These are phyloP conservation scores for Iphiclides podalirius DNA, from an alignment of 2,888 invertebrate species.

Conservation along the genomic window DNA sequence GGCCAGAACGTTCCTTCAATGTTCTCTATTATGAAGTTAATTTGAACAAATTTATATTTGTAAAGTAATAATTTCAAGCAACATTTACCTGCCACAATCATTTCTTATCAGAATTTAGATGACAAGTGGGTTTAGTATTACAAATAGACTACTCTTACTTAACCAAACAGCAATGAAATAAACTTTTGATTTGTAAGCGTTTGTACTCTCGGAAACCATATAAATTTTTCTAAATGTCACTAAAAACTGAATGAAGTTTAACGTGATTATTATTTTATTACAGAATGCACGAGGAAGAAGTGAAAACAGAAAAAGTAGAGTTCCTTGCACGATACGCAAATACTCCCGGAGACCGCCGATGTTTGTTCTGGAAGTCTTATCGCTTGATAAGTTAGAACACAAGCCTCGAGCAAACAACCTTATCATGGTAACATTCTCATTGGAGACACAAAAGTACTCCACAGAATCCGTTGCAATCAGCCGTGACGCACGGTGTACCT, in stretches of 20 bases:
- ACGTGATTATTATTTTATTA: constrained; percentile 45
- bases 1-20: too few relatives aligned
- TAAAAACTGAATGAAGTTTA: not conserved
- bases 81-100: not conserved
- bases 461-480: constrained; percentile 54
- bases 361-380: constrained; percentile 72
- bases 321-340: constrained; percentile 71
- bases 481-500: constrained; percentile 49
- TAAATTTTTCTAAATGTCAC: too few relatives aligned
- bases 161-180: constrained; percentile 14
- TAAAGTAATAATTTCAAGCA: too few relatives aligned
- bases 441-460: constrained; percentile 52
- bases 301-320: constrained; percentile 59
- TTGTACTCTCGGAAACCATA: too few relatives aligned
- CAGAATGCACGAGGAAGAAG: constrained; percentile 54
- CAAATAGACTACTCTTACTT: constrained; percentile 11
- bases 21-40: too few relatives aligned
- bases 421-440: constrained; percentile 73
- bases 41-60: too few relatives aligned
- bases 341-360: constrained; percentile 69
- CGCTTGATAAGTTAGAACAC: constrained; percentile 77
- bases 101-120: constrained; percentile 10
- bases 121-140: constrained; percentile 10
- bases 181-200: not conserved
- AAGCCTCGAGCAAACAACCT: constrained; percentile 71